A percentile compares a stretch with the other conserved stretches of the same genome.
Evolutionary conservation across 2,113 vertebrate species (phyloP).

Genomic region (Sylvia atricapilla): DNA sequence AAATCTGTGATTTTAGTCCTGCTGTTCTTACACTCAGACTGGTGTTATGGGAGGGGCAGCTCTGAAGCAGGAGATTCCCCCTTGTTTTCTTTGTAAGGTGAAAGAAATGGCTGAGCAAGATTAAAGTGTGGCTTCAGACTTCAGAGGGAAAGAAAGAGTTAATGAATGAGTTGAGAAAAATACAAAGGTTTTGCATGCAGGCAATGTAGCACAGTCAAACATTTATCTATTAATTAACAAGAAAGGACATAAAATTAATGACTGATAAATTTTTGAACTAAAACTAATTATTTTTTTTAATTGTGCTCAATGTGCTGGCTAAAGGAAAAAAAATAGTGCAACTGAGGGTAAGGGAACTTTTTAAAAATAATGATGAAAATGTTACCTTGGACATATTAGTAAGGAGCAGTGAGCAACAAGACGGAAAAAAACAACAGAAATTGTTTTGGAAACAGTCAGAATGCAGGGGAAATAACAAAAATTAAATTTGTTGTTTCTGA

Average conservation of each 20-base stretch:
- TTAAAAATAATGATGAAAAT: not conserved
- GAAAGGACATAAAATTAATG: not conserved
- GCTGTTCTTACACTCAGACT: not conserved
- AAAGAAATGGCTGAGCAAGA: not conserved
- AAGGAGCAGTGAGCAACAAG: not conserved
- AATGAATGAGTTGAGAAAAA: not conserved
- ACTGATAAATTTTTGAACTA: not conserved
- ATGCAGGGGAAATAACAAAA: not conserved
- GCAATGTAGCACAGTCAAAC: not conserved
- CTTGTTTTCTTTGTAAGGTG: not conserved
- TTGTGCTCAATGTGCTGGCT: accelerated
- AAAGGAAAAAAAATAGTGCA: not conserved
- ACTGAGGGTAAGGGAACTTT: not conserved
- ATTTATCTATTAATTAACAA: not conserved
- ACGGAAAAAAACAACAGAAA: not conserved
- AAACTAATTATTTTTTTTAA: not conserved
- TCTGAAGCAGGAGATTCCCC: not conserved
- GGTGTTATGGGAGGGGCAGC: not conserved
- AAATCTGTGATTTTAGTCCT: not conserved
- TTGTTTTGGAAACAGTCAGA: not conserved
- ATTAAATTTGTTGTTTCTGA: accelerated
- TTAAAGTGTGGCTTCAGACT: not conserved
- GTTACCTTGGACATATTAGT: not conserved
- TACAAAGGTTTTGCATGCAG: not conserved
- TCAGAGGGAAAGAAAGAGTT: not conserved